Base-by-base conservation (phyloP, 2,797 vertebrate species). In the Loris lydekkerianus region DNA sequence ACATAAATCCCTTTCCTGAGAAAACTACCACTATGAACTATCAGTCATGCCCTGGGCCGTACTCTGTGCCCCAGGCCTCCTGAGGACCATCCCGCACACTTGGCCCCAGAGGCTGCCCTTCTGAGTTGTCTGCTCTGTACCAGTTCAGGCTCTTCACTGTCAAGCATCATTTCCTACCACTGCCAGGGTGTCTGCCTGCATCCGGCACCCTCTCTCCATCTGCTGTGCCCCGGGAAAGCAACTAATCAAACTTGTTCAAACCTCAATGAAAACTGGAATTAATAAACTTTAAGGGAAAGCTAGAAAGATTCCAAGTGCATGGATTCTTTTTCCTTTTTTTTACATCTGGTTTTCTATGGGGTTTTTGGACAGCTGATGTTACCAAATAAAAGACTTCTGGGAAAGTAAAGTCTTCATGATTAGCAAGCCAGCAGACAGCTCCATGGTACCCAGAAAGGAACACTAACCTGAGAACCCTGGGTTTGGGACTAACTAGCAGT, bases 41-140 rank as follows among this genome's bases (percentile, higher is more conserved):
- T 7, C 31, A 7, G 3, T 67, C 65, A 67, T 1, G 40, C 20
- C 29, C 40, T 3, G 60, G 17, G 60, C 15, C 43, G 53, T 10
- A 8, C 56, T 2, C 15, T 23, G 1, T 7, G 17, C 27, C 21
- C 40, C 7, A 0, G 18, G 70, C 34, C 63, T 18, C 23, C 60
- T 2, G 7, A 31, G 49, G 65, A 18, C 40, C 1, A 8, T 3
- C 2, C 27, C n/a, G 21, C n/a, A 7, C 40, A 4, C 1, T 2
- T 49, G 25, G 21, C 37, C 63, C 29, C 2, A 11, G 5, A 4
- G 1, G 11, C 78, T 6, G 5, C 2, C 13, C 78, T 20, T 29
- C 29, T 1, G 18, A 46, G 37, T 75, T 20, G 10, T 25, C 63
- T 63, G 46, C 17, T 73, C 49, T 18, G 46, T 18, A 3, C 31